Conservation (phyloP, 2,113 vertebrate species). For the sheep (Ovis aries) region DNA sequence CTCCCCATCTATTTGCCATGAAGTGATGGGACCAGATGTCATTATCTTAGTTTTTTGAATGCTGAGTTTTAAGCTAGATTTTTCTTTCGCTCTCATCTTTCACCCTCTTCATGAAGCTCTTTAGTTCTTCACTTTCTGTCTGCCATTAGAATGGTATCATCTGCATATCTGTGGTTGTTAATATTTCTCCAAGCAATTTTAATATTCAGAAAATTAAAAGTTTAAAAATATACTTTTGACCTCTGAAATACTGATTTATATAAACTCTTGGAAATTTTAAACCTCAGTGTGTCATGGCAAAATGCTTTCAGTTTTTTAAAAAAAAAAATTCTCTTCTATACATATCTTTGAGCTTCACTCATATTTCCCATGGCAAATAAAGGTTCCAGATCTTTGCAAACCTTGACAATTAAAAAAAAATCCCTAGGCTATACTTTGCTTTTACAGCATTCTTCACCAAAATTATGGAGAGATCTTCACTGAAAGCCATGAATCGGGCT, state of each 20-base stretch:
- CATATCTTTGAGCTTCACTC: background rate
- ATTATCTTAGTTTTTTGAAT: background rate
- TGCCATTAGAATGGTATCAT: background rate
- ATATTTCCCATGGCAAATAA: background rate
- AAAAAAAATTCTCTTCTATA: background rate
- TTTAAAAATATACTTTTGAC: background rate
- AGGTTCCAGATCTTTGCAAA: background rate
- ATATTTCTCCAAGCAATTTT: background rate
- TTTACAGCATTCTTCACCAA: background rate
- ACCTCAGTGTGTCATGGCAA: background rate
- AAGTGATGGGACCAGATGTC: background rate
- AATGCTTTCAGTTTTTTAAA: background rate
- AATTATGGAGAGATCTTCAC: background rate
- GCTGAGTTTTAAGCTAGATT: background rate
- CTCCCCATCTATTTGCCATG: background rate
- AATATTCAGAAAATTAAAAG: constrained; percentile 14
- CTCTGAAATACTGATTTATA: background rate
- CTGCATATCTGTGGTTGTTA: background rate
- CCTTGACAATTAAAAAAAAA: background rate
- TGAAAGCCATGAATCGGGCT: background rate
- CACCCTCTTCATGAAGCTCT: background rate
- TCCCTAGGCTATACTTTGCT: background rate
- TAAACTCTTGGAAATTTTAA: constrained; percentile 1
- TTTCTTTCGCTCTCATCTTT: background rate
- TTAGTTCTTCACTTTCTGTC: background rate